Conservation (phyloP, 1,140 invertebrate species). For the Solen grandis region DNA sequence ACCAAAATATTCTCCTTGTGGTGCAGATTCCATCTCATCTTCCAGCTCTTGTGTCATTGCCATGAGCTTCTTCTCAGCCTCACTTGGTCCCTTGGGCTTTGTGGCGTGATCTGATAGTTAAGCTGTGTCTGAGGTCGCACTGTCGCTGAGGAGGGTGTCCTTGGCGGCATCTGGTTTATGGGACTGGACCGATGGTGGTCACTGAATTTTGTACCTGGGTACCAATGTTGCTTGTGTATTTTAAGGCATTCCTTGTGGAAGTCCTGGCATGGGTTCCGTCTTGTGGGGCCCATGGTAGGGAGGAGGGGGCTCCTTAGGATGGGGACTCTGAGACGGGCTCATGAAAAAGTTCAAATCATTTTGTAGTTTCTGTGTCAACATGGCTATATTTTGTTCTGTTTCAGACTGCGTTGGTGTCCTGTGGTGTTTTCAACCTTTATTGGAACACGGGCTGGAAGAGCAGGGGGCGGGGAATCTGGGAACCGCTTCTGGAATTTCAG, state of each 20-base stretch:
- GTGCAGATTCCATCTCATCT: slow-evolving; percentile 92
- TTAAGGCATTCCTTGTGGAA: slow-evolving; percentile 59
- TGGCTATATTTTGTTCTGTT: slow-evolving; percentile 80
- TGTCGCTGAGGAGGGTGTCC: slow-evolving; percentile 59
- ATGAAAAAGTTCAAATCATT: slow-evolving; percentile 73
- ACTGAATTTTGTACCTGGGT: not conserved
- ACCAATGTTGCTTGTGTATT: not conserved
- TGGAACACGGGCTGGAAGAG: slow-evolving; percentile 78
- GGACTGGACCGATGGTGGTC: not conserved
- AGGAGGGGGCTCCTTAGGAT: slow-evolving; percentile 73
- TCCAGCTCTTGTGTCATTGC: slow-evolving; percentile 81
- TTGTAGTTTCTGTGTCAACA: slow-evolving; percentile 80
- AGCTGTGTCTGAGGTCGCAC: slow-evolving; percentile 84
- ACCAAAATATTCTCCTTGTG: slow-evolving; percentile 98
- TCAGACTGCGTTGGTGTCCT: slow-evolving; percentile 86
- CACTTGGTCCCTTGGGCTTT: slow-evolving; percentile 76
- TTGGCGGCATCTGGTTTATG: slow-evolving; percentile 36
- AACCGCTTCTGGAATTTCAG: slow-evolving; percentile 1
- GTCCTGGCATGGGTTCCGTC: slow-evolving; percentile 72
- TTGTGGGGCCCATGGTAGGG: slow-evolving; percentile 80
- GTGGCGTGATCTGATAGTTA: slow-evolving; percentile 91
- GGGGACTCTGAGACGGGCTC: slow-evolving; percentile 53
- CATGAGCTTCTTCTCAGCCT: slow-evolving; percentile 81
- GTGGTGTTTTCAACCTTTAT: slow-evolving; percentile 83
- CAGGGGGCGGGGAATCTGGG: slow-evolving; percentile 63